Base-by-base conservation (phyloP, 2,888 invertebrate species). In the Andrena flavipes region DNA sequence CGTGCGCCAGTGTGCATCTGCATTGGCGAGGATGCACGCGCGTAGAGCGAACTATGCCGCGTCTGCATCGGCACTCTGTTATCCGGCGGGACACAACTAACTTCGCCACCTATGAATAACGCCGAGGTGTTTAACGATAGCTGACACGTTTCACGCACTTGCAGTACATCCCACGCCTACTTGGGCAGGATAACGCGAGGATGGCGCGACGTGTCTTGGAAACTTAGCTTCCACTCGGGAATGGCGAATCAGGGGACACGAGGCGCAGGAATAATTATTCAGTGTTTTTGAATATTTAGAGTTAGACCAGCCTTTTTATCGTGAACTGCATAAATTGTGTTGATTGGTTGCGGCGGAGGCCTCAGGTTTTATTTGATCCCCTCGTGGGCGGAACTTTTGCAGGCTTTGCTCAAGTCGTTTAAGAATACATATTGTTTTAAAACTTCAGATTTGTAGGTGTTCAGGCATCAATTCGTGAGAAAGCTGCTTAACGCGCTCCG, bases 51-150 rank as follows among this genome's bases (percentile, higher is more conserved):
- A 48, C 49, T n/a, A n/a, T 42, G 62, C 30, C 30, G 33, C 48
- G 26, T 42, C 42, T 10, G 54, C 69, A 76, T 63, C 70, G 33
- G 20, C 77, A 51, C 16, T 29, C 16, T 29, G 26, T 42, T 16
- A 51, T 42, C 35, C 26, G 60, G 20, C 49, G 69, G 80, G 69
- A 82, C n/a, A 10, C 26, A 8, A 26, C n/a, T 42, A 69, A 77
- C 62, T 82, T 84, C 74, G 71, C 76, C 79, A 74, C 65, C 71
- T 80, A 85, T 84, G 87, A 87, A 87, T 84, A 71, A 84, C 73
- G 63, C 76, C 69, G 59, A 49, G 70, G 29, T 69, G 84, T 72
- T 80, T 85, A 80, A 76, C 78, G 74, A 79, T 76, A 72, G 60
- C 49, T 69, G 68, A 71, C 82, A 77, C 65, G 72, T 80, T 80